Evolutionary conservation across 2,888 invertebrate species (phyloP).

Genomic region (Lithophane semibrunnea): DNA sequence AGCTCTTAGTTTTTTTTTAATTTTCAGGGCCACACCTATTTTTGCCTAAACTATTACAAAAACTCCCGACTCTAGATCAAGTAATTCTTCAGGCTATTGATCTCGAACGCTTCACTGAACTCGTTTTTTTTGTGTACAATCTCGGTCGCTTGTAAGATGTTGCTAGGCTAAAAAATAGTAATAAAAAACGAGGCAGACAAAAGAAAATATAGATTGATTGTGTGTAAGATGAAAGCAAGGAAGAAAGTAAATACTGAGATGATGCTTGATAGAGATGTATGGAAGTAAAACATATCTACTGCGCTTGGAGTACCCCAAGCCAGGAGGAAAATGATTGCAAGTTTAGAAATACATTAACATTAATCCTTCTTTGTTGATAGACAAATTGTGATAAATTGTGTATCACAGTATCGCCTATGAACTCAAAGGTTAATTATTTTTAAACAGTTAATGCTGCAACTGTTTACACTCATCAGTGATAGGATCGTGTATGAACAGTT

Average conservation of each 20-base stretch:
- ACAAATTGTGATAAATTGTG: background rate
- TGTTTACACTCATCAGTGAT: constrained; percentile 26
- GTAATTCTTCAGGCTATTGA: constrained; percentile 36
- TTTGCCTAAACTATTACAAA: constrained; percentile 1
- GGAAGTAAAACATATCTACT: background rate
- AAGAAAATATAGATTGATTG: background rate
- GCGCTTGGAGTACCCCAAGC: background rate
- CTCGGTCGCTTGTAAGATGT: constrained; percentile 11
- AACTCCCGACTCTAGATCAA: constrained; percentile 1
- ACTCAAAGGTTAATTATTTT: constrained; percentile 55
- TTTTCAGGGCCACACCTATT: background rate
- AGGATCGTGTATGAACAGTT: constrained; percentile 2
- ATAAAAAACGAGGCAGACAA: background rate
- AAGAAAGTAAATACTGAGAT: background rate
- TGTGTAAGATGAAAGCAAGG: background rate
- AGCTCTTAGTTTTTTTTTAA: background rate
- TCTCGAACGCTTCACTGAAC: constrained; percentile 49
- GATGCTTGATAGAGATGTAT: background rate
- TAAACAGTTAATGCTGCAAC: constrained; percentile 21
- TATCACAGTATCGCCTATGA: constrained; percentile 13
- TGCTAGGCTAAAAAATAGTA: constrained; percentile 14
- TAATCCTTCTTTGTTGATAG: background rate
- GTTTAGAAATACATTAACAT: background rate
- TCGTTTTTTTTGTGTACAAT: constrained; percentile 16
- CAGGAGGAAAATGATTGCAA: background rate